A percentile compares a stretch with the other conserved stretches of the same genome.
Evolutionary conservation across 2,797 vertebrate genomes (phyloP).

Genomic region (Lithobates sylvaticus): DNA sequence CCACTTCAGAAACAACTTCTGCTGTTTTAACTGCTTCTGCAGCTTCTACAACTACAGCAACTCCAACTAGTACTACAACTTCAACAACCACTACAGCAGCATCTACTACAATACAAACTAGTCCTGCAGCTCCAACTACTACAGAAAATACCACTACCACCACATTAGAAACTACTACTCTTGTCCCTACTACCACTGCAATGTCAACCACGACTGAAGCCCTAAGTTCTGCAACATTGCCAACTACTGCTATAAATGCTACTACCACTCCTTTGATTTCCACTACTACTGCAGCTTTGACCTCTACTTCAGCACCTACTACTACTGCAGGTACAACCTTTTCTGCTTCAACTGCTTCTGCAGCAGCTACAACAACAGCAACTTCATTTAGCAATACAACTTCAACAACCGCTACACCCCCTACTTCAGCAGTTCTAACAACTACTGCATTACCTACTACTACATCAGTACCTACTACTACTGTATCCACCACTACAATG

Average conservation of each 20-base stretch:
- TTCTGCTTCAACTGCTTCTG: neutral
- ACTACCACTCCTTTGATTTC: neutral
- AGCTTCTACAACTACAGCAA: neutral
- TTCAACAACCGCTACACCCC: neutral
- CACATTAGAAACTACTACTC: neutral
- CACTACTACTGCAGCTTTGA: neutral
- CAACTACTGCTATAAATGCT: neutral
- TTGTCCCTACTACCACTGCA: neutral
- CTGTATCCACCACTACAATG: no score
- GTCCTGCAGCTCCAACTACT: neutral
- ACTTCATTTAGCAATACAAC: neutral
- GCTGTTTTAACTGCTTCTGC: neutral
- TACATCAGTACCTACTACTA: neutral
- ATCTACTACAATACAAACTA: neutral
- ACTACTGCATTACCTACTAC: no score
- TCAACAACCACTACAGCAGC: neutral
- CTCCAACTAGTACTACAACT: neutral
- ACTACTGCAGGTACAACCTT: no score
- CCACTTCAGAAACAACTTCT: neutral
- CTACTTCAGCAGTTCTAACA: neutral
- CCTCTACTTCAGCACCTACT: neutral
- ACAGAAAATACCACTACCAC: neutral
- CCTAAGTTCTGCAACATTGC: neutral
- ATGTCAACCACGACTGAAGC: neutral
- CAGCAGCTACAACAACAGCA: neutral